Base-by-base conservation (phyloP, 2,888 invertebrate genomes). In the Agrotis puta region DNA sequence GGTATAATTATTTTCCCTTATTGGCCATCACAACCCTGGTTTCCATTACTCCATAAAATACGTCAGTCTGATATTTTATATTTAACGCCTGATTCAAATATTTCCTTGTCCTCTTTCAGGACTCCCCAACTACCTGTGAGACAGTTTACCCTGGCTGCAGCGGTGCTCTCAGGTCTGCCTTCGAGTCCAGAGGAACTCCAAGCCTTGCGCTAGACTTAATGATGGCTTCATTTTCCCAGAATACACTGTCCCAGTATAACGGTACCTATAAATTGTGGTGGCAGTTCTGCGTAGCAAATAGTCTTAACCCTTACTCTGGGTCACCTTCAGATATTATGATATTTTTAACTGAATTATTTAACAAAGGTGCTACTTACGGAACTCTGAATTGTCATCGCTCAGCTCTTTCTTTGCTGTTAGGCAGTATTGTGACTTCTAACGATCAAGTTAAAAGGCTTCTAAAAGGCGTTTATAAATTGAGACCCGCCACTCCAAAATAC, bases 211-310 rank as follows among this genome's bases (percentile, higher is more conserved):
- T 51, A 14, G 20, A 50, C 48, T 2, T 62, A 20, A 50, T 33
- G 48, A 27, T 61, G 47, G 33, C 50, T 50, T 62, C 62, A 16
- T 6, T 62, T 27, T 62, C 50, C 27, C n/a, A 7, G 7, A 33
- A 27, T 50, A 33, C 62, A 27, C 11, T 62, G 7, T 20, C 16
- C 9, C 62, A 62, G 20, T 50, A 50, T 16, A 62, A 48, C 20
- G n/a, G n/a, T 27, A 20, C 33, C 13, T 47, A 45, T 33, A 62
- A 62, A 62, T 33, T 62, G 9, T 62, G 33, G 48, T 24, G 24
- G n/a, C n/a, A n/a, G n/a, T n/a, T n/a, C n/a, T n/a, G n/a, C n/a
- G n/a, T n/a, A n/a, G n/a, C n/a, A n/a, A n/a, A n/a, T n/a, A n/a
- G n/a, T n/a, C n/a, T n/a, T n/a, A n/a, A n/a, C n/a, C n/a, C n/a